These are phyloP conservation scores for Machimus rusticus DNA, from an alignment of 2,888 invertebrate genomes.

Conservation along the genomic window DNA sequence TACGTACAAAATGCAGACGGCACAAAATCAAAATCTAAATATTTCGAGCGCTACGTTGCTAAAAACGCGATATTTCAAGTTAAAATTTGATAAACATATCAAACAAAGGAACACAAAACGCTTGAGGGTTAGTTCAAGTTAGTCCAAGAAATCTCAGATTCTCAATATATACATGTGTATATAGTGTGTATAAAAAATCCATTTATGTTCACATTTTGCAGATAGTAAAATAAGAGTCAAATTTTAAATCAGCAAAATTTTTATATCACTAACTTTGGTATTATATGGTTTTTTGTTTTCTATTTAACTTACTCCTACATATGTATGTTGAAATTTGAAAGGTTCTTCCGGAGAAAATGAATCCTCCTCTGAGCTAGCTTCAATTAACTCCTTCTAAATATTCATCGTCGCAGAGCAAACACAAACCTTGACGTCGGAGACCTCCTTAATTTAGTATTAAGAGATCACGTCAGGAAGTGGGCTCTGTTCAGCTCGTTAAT, in stretches of 20 bases:
- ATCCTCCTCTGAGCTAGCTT: not conserved
- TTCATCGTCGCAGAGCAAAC: not conserved
- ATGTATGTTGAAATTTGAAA: not conserved
- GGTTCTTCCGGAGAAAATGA: not conserved
- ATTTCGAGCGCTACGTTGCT: too few relatives aligned
- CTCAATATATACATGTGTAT: too few relatives aligned
- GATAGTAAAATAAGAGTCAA: too few relatives aligned
- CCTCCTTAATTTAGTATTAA: conserved; percentile 1
- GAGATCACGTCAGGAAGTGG: not conserved
- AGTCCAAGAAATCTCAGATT: too few relatives aligned
- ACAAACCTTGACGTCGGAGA: not conserved
- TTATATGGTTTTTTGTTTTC: not conserved
- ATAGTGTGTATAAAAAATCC: too few relatives aligned
- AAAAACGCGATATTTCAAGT: too few relatives aligned
- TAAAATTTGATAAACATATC: too few relatives aligned
- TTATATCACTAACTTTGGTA: not conserved
- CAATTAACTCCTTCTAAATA: not conserved
- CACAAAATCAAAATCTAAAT: too few relatives aligned
- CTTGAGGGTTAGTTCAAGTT: too few relatives aligned
- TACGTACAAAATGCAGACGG: too few relatives aligned
- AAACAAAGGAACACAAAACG: too few relatives aligned
- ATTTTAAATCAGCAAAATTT: not conserved
- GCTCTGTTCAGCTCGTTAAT: not conserved
- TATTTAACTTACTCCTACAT: not conserved
- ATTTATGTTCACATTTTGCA: too few relatives aligned